phyloP scores from a whole-genome alignment of 2,113 vertebrate genomes.

The Choloepus hoffmanni region DNA sequence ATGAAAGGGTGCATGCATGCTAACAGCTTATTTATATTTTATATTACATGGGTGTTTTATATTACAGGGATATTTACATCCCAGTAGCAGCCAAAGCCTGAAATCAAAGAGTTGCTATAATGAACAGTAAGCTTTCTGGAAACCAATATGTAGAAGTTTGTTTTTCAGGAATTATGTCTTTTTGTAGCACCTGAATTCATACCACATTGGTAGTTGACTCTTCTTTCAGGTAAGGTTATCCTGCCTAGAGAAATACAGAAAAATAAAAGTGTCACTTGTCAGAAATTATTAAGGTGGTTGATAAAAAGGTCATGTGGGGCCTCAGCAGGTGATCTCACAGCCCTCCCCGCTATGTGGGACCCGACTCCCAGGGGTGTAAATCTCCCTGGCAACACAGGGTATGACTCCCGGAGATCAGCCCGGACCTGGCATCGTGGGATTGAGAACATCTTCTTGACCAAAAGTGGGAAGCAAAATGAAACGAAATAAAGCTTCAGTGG shows the following conservation, averaged over 20 bases:
- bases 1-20: not conserved
- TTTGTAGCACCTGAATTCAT: not conserved
- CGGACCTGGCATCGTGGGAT: no score
- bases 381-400: no score
- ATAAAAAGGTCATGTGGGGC: not conserved
- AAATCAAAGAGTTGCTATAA: not conserved
- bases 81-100: not conserved
- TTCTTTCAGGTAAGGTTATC: not conserved
- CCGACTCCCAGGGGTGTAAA: no score
- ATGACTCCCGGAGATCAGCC: no score
- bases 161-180: not conserved
- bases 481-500: no score
- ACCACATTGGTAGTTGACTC: not conserved
- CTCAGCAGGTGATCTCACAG: no score
- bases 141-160: not conserved
- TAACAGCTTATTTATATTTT: no score
- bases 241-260: not conserved
- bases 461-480: no score
- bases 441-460: no score
- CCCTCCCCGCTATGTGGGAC: no score
- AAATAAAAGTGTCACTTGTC: not conserved
- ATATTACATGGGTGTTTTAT: no score
- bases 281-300: not conserved
- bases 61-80: not conserved
- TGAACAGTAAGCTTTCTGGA: not conserved